Conservation (phyloP, 2,888 invertebrate genomes). For the Nephrotoma flavescens region DNA sequence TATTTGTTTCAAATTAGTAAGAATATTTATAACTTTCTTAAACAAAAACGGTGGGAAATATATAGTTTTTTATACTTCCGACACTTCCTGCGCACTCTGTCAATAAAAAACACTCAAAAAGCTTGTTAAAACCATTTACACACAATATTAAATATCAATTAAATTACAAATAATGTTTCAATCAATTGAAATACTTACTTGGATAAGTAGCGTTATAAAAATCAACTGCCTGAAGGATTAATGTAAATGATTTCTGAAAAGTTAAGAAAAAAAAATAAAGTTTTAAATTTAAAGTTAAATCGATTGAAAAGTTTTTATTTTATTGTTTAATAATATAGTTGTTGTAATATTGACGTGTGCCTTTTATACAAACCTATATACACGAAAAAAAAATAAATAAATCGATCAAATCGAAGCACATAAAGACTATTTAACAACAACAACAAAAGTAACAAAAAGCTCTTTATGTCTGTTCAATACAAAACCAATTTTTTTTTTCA, state of each 20-base stretch:
- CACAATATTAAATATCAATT: background rate
- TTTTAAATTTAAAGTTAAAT: background rate
- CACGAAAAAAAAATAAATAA: background rate
- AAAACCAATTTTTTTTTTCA: background rate
- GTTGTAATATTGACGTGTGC: constrained; percentile 1
- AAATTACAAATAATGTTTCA: background rate
- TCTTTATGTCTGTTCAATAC: background rate
- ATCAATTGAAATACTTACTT: constrained; percentile 34
- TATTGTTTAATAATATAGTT: background rate
- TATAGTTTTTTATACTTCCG: background rate
- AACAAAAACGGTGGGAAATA: background rate
- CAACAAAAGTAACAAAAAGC: background rate
- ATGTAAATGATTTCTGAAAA: constrained; percentile 81
- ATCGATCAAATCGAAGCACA: background rate
- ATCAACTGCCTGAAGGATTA: constrained; percentile 84
- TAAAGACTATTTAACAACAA: background rate
- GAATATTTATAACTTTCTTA: background rate
- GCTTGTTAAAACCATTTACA: background rate
- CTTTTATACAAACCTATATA: background rate
- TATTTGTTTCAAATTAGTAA: background rate
- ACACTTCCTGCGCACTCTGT: background rate
- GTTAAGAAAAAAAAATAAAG: constrained; percentile 18
- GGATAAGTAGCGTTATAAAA: constrained; percentile 58
- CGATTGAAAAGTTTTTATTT: background rate
- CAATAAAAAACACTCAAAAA: background rate